Evolutionary conservation across 2,113 vertebrate species (phyloP), one percentile per base, ranked within the genome.

Genomic region (Sylvia atricapilla): DNA sequence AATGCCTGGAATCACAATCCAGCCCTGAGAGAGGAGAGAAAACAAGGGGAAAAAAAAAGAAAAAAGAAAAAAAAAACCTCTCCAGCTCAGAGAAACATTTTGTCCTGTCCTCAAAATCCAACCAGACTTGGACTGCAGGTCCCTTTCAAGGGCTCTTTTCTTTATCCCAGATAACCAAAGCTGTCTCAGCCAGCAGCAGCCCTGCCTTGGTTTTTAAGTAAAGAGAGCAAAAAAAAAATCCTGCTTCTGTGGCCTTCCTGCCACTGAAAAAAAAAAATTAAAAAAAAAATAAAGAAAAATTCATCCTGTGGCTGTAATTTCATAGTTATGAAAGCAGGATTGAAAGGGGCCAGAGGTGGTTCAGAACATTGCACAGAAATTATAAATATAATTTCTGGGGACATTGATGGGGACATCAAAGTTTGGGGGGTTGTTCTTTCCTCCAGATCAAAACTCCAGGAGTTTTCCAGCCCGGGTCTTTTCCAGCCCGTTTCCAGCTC

Each of bases 151-250:
- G 33, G 43, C 11, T 72, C 56, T 84, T 66, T 87, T n/a, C 82
- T 72, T 75, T 63, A 33, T 46, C 67, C 63, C 62, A 53, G 39
- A 92, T n/a, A 92, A 62, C 41, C 1, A 1, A 39, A 39, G 37
- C 37, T 37, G 37, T 44, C 41, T 39, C 72, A 82, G 79, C 25
- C 50, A 52, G 50, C 25, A 87, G 63, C 20, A 68, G 86, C 43
- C 9, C 62, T 67, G 69, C 17, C 17, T 76, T 18, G n/a, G 2
- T 69, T 73, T 73, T 78, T 55, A 35, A 82, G 50, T 25, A 78
- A 90, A 87, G n/a, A 69, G 79, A 94, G 33, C 85, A 84, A 44
- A 69, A 83, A 94, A 37, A 88, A 85, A 63, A 82, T 70, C 39
- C 20, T 19, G 52, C 56, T 63, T 79, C 60, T 39, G 49, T 46